A percentile compares a stretch with the other conserved stretches of the same genome.
Evolutionary conservation across 2,113 vertebrate genomes (phyloP).

Genomic region (Thinocorus orbignyianus): DNA sequence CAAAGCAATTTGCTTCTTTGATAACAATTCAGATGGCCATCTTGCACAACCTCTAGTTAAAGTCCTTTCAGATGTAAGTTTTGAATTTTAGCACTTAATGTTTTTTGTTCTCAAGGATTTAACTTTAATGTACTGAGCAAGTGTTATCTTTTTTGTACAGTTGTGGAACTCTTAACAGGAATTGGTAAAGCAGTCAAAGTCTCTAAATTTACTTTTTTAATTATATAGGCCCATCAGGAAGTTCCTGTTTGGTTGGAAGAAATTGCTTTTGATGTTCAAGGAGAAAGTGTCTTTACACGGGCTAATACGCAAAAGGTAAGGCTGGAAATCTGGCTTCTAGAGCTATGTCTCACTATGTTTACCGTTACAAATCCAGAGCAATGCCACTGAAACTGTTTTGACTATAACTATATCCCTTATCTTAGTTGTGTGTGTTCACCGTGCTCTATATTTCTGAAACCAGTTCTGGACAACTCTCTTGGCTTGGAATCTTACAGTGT

Average conservation of each 20-base stretch:
- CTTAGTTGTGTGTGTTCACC: not conserved
- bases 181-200: not conserved
- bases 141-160: not conserved
- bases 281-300: conserved; percentile 68
- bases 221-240: conserved; percentile 88
- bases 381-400: not conserved
- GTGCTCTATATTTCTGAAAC: not conserved
- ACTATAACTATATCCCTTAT: not conserved
- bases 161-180: not conserved
- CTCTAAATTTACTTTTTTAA: not conserved
- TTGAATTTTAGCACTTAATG: not conserved
- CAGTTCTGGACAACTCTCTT: not conserved
- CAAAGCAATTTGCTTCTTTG: conserved; percentile 88
- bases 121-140: not conserved
- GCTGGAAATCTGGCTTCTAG: not conserved
- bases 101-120: not conserved
- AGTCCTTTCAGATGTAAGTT: conserved; percentile 87
- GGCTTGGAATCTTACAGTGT: not conserved
- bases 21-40: conserved; percentile 74
- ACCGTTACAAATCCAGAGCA: not conserved
- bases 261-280: conserved; percentile 71
- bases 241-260: conserved; percentile 92
- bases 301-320: conserved; percentile 81
- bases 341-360: not conserved
- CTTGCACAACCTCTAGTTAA: conserved; percentile 83